Evolutionary conservation across 2,797 vertebrate genomes (phyloP).

Genomic region (Sphenodon punctatus): DNA sequence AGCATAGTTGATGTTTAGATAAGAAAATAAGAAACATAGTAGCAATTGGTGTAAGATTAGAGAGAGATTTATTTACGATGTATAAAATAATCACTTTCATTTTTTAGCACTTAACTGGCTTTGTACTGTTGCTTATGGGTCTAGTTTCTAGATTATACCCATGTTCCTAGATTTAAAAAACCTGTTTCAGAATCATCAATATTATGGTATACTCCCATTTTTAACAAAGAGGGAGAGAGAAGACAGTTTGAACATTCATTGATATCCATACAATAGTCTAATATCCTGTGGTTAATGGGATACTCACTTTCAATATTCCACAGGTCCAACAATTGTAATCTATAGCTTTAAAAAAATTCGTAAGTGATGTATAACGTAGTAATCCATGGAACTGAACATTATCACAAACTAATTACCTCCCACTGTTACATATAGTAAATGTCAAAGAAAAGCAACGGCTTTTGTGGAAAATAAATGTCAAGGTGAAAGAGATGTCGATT

Average conservation of each 20-base stretch:
- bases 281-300: too few relatives aligned
- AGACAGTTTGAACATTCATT: too few relatives aligned
- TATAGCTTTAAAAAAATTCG: too few relatives aligned
- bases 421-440: too few relatives aligned
- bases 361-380: background rate
- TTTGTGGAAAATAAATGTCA: background rate
- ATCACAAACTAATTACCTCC: background rate
- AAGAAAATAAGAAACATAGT: background rate
- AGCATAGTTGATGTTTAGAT: background rate
- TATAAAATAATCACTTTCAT: rapidly evolving
- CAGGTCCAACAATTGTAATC: too few relatives aligned
- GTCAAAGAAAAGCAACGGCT: too few relatives aligned
- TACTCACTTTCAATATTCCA: too few relatives aligned
- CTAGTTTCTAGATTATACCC: background rate
- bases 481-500: background rate
- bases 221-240: too few relatives aligned
- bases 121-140: background rate
- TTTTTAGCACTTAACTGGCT: background rate
- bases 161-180: too few relatives aligned
- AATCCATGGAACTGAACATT: background rate
- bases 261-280: too few relatives aligned
- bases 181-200: too few relatives aligned
- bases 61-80: background rate
- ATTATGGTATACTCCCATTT: too few relatives aligned
- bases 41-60: background rate